Evolutionary conservation across 2,888 invertebrate species (phyloP), one percentile per base, ranked within the genome.

Genomic region (Gymnosoma rotundatum): DNA sequence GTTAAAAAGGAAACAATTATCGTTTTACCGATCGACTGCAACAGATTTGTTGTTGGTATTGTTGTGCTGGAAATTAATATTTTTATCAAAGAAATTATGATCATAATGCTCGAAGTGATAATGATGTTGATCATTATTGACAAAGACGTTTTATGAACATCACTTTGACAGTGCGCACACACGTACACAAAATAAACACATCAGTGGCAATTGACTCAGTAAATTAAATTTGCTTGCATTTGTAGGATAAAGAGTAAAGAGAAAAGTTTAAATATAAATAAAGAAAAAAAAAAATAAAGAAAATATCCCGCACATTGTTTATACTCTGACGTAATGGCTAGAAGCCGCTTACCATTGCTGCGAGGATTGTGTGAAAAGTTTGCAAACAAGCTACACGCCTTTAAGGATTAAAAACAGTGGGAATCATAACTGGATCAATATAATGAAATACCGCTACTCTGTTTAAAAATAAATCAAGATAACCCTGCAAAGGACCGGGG

Each of bases 131-230:
- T 74, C 36, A 75, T 66, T 32, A 32, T 32, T 32, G 32, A 32
- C 32, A 32, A 32, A 32, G 52, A 63, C 52, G 67, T 74, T 63
- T 73, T 66, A 32, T 48, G 63, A 78, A 78, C 74, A 79, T 60
- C 75, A 72, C 36, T 75, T 66, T 75, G 75, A 75, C 83, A 83
- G 79, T 54, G 52, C 18, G 7, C 36, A 66, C 32, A 50, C 63
- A 78, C 36, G 18, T 18, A 36, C 73, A 36, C 64, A 78, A 78
- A 74, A 66, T 64, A 75, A 83, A 83, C 69, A 78, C 69, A 70
- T 50, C 72, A 42, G 48, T 25, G 64, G 72, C 58, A 79, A 79
- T 66, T 45, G 73, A 45, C 50, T 56, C 54, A 61, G 42, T 20
- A 52, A 52, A 52, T 16, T 52, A 8, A 6, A 16, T 48, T n/a